Evolutionary conservation across 2,797 vertebrate genomes (phyloP).

Genomic region (Cetoscarus ocellatus): DNA sequence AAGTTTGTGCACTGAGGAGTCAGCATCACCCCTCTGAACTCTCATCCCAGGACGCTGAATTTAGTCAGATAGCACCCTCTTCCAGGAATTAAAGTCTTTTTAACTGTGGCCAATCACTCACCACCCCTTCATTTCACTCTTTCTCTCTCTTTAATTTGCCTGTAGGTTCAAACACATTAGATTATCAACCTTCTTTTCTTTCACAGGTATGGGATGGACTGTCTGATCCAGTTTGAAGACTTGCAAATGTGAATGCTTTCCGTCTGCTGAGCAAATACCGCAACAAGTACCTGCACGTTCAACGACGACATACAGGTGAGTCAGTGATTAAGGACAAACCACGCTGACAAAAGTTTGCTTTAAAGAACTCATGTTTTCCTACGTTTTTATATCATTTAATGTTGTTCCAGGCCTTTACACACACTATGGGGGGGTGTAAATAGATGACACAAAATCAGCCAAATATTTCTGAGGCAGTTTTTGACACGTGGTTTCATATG

Average conservation of each 20-base stretch:
- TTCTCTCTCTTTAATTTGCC: not conserved
- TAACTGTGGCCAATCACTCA: no score
- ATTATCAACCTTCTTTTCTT: constrained; percentile 7
- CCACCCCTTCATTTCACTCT: not conserved
- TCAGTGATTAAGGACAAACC: not conserved
- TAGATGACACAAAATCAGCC: no score
- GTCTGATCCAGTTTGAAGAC: constrained; percentile 98
- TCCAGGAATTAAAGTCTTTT: constrained; percentile 35
- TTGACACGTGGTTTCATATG: no score
- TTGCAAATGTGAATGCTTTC: constrained; percentile 96
- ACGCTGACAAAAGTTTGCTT: not conserved
- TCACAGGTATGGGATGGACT: constrained; percentile 88
- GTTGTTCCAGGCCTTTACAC: no score
- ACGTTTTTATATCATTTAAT: no score
- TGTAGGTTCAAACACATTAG: not conserved
- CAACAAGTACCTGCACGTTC: constrained; percentile 95
- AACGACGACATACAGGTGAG: constrained; percentile 98
- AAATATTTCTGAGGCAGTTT: no score
- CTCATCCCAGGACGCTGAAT: not conserved
- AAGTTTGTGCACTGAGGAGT: not conserved
- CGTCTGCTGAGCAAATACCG: constrained; percentile 94
- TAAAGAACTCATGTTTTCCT: no score
- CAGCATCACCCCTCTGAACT: not conserved
- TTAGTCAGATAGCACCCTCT: constrained; percentile 46
- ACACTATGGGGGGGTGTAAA: no score